Conservation (phyloP, 1,140 invertebrate species). For the Tetraneura akinire region DNA sequence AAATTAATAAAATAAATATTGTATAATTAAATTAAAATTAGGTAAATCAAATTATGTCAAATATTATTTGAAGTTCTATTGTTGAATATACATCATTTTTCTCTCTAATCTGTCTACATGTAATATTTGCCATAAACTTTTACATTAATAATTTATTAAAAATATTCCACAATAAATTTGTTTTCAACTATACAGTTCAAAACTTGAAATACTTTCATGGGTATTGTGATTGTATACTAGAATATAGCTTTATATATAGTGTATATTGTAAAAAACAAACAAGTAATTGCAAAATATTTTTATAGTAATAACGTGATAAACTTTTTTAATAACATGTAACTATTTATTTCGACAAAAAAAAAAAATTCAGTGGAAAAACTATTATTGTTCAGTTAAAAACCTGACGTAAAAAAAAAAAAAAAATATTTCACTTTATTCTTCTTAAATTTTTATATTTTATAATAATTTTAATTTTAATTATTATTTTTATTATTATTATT, state of each 20-base stretch:
- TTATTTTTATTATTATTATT: too few relatives aligned
- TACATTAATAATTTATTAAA: neutral
- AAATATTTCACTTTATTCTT: too few relatives aligned
- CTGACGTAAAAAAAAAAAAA: too few relatives aligned
- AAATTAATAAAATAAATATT: too few relatives aligned
- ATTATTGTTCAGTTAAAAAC: neutral
- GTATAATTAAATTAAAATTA: too few relatives aligned
- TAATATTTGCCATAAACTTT: conserved; percentile 13
- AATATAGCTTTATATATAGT: neutral
- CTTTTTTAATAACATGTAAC: conserved; percentile 29
- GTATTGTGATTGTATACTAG: neutral
- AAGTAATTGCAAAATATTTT: neutral
- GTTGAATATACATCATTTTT: neutral
- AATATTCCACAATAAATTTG: neutral
- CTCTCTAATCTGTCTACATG: neutral
- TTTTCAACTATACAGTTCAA: too few relatives aligned
- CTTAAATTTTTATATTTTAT: too few relatives aligned
- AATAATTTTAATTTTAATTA: too few relatives aligned
- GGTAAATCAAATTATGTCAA: conserved; percentile 1
- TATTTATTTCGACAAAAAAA: neutral
- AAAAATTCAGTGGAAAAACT: neutral
- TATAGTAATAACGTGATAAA: conserved; percentile 5
- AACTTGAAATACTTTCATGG: neutral
- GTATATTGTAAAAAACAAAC: neutral
- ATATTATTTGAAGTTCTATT: neutral